phyloP scores from a whole-genome alignment of 2,888 invertebrate genomes.

The Synergus laeviventris region DNA sequence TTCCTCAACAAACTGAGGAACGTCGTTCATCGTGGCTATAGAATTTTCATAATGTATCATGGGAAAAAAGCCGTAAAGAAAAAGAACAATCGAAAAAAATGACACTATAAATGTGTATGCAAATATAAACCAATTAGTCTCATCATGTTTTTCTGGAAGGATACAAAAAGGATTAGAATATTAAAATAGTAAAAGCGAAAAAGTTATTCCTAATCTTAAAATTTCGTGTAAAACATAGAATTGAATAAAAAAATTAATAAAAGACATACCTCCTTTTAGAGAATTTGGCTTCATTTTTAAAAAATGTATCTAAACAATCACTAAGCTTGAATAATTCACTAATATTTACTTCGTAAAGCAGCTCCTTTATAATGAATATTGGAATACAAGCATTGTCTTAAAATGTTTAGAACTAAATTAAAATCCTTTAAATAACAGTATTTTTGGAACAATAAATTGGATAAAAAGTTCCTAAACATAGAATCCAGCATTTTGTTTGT shows the following conservation, averaged over 20 bases:
- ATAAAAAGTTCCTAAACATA: background rate
- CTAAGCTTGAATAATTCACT: constrained; percentile 1
- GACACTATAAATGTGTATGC: constrained; percentile 60
- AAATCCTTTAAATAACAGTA: background rate
- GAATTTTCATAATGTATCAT: constrained; percentile 78
- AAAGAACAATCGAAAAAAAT: constrained; percentile 74
- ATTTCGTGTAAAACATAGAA: background rate
- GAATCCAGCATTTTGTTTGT: background rate
- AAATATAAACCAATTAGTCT: constrained; percentile 51
- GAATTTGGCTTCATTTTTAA: constrained; percentile 13
- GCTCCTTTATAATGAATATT: background rate
- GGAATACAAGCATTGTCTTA: background rate
- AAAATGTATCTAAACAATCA: background rate
- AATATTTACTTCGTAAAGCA: background rate
- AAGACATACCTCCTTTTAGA: background rate
- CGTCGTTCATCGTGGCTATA: constrained; percentile 77
- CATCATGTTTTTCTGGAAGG: constrained; percentile 47
- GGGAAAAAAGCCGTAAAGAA: constrained; percentile 81
- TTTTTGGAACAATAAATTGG: background rate
- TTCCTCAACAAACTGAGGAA: constrained; percentile 78
- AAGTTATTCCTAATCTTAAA: constrained; percentile 1
- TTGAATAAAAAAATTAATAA: background rate
- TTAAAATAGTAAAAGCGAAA: background rate
- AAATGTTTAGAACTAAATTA: background rate
- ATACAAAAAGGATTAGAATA: background rate